Evolutionary conservation across 2,797 vertebrate genomes (phyloP).

Genomic region (Myotis daubentonii): DNA sequence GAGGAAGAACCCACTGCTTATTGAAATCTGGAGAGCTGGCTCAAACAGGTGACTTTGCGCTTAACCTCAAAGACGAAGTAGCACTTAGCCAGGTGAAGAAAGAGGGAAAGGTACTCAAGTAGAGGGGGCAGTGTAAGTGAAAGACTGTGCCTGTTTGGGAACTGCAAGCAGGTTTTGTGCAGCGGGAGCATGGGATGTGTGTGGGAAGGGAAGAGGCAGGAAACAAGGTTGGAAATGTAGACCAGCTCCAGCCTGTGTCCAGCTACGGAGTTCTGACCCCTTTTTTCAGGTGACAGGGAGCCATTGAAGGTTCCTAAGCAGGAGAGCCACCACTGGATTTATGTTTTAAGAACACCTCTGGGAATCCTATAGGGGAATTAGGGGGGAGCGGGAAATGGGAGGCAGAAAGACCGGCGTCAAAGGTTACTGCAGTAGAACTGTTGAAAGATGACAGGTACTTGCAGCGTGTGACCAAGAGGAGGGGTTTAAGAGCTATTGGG

Average conservation of each 20-base stretch:
- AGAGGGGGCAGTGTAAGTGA: not conserved
- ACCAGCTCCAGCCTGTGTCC: not conserved
- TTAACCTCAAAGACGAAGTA: not conserved
- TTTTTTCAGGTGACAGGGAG: not conserved
- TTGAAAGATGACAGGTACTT: not conserved
- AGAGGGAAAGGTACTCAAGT: not conserved
- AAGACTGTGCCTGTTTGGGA: not conserved
- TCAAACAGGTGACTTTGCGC: not conserved
- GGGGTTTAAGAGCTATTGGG: not conserved
- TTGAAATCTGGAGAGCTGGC: not conserved
- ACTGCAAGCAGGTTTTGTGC: not conserved
- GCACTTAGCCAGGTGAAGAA: not conserved
- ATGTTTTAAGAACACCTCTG: not conserved
- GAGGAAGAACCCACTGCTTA: not conserved
- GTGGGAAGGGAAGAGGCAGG: not conserved
- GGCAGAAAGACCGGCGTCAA: not conserved
- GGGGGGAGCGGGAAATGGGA: not conserved
- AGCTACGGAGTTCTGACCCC: not conserved
- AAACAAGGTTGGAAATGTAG: not conserved
- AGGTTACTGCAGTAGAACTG: not conserved
- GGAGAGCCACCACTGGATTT: not conserved
- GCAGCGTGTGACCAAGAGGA: not conserved
- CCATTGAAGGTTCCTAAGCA: not conserved
- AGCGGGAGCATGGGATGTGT: not conserved
- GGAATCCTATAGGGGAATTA: not conserved